A percentile compares a stretch with the other conserved stretches of the same genome.
phyloP scores from a whole-genome alignment of 37 sponge, comb jelly and placozoan genomes.

The Dysidea cf. avara region DNA sequence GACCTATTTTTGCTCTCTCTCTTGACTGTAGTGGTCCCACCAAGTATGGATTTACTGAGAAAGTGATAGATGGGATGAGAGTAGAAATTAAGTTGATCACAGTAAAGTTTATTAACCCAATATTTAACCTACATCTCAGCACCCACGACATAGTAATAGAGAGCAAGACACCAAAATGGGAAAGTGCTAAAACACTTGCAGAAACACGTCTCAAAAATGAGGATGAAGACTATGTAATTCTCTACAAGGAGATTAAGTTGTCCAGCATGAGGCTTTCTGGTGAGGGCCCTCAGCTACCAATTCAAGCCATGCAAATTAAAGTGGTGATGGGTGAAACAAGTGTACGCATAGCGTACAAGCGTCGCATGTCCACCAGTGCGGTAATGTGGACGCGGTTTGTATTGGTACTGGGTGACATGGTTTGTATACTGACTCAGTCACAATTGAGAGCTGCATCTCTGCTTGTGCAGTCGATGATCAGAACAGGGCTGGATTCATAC shows the following conservation, averaged over 20 bases:
- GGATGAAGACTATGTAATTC: slow-evolving; percentile 64
- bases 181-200: slow-evolving; percentile 10
- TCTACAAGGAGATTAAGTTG: slow-evolving; percentile 61
- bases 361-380: slow-evolving; percentile 49
- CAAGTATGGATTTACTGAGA: slow-evolving; percentile 80
- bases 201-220: slow-evolving; percentile 20
- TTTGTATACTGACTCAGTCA: slow-evolving; percentile 77
- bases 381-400: slow-evolving; percentile 42
- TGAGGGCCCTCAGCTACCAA: not conserved
- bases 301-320: slow-evolving; percentile 14
- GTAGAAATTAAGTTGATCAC: slow-evolving; percentile 61
- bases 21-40: slow-evolving; percentile 39
- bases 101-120: slow-evolving; percentile 53
- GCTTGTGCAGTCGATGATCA: slow-evolving; percentile 63
- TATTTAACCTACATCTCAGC: slow-evolving; percentile 46
- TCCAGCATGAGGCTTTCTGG: slow-evolving; percentile 61
- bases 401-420: slow-evolving; percentile 62
- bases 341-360: slow-evolving; percentile 50
- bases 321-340: slow-evolving; percentile 41
- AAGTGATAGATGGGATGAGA: slow-evolving; percentile 81
- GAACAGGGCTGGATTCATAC: slow-evolving; percentile 41
- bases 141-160: slow-evolving; percentile 63
- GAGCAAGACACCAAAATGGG: slow-evolving; percentile 56
- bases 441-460: slow-evolving; percentile 70
- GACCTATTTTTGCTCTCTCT: not conserved